phyloP scores from a whole-genome alignment of 1,140 invertebrate genomes.

The Protaetia brevitarsis region DNA sequence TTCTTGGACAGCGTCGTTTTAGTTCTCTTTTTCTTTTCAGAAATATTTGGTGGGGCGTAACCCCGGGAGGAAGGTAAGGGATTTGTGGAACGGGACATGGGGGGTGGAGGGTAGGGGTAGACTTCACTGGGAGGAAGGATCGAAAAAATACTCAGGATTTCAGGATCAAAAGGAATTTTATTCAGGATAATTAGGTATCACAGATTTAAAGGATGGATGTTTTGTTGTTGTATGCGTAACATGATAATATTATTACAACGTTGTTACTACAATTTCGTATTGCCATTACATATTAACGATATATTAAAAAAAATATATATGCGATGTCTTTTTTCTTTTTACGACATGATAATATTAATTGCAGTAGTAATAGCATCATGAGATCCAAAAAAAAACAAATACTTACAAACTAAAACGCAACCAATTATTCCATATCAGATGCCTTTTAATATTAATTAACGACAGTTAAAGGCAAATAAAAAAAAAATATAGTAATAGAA shows the following conservation, averaged over 20 bases:
- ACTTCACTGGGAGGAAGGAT: neutral
- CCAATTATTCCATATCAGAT: conserved; percentile 7
- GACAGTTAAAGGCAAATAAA: conserved; percentile 20
- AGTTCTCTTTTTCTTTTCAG: neutral
- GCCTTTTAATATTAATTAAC: neutral
- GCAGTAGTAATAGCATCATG: conserved; percentile 28
- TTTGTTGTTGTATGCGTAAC: neutral
- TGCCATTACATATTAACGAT: conserved; percentile 6
- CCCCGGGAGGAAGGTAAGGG: neutral
- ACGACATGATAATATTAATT: neutral
- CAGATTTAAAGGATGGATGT: conserved; percentile 39
- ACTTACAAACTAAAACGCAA: conserved; percentile 37
- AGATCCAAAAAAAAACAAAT: conserved; percentile 36
- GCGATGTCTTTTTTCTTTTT: conserved; percentile 29
- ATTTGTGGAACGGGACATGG: neutral
- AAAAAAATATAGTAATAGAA: conserved; percentile 20
- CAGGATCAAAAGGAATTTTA: conserved; percentile 22
- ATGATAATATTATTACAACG: conserved; percentile 27
- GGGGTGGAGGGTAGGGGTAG: neutral
- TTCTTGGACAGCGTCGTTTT: neutral
- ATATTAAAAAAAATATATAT: conserved; percentile 32
- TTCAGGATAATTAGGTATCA: conserved; percentile 37
- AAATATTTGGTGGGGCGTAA: conserved; percentile 14
- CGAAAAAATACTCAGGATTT: neutral
- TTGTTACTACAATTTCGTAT: conserved; percentile 28